Evolutionary conservation across 1,140 invertebrate species (phyloP).

Genomic region (Zeugodacus cucurbitae): DNA sequence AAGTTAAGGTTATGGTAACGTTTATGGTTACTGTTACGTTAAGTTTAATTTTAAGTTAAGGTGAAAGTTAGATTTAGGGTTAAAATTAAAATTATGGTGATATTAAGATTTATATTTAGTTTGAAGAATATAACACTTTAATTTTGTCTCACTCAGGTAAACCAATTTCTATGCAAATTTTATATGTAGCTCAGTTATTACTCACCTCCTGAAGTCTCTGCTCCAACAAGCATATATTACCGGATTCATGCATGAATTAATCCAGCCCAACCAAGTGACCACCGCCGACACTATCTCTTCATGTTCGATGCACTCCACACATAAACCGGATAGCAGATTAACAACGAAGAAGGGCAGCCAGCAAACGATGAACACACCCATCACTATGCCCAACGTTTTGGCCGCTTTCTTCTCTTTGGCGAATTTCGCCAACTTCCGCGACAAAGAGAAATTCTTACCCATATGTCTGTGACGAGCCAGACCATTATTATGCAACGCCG

Average conservation of each 20-base stretch:
- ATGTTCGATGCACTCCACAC: conserved; percentile 85
- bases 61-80: not conserved
- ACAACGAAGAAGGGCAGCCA: conserved; percentile 99
- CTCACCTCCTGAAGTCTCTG: conserved; percentile 92
- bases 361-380: conserved; percentile 99
- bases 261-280: conserved; percentile 98
- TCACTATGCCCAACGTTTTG: conserved; percentile 92
- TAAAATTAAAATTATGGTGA: not conserved
- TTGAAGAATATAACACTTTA: too few species aligned
- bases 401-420: conserved; percentile 96
- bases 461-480: conserved; percentile 69
- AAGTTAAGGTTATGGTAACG: not conserved
- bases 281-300: conserved; percentile 91
- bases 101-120: too few species aligned
- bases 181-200: not conserved
- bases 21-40: not conserved
- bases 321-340: conserved; percentile 92
- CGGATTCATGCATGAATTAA: conserved; percentile 98
- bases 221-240: conserved; percentile 98
- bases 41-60: too few species aligned
- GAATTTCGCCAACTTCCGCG: conserved; percentile 90
- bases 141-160: too few species aligned
- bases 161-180: not conserved
- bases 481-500: conserved; percentile 80
- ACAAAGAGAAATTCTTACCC: conserved; percentile 87